phyloP scores from a whole-genome alignment of 2,888 invertebrate species.

The Protonemura montana region DNA sequence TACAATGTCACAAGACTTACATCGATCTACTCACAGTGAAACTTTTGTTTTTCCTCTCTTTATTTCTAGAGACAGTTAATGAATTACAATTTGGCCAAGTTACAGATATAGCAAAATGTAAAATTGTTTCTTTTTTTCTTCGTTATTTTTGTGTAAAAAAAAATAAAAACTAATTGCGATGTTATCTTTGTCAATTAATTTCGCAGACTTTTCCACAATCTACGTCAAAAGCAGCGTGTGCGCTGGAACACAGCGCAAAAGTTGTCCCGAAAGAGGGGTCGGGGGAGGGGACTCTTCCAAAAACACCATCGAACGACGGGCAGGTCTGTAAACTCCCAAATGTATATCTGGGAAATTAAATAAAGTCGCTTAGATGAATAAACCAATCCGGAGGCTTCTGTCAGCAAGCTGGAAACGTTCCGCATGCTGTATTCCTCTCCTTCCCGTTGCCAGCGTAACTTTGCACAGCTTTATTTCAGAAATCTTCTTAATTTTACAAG shows the following conservation, averaged over 20 bases:
- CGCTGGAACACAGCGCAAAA: neutral
- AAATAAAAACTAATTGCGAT: too few relatives aligned
- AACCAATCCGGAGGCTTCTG: neutral
- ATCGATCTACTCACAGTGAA: too few relatives aligned
- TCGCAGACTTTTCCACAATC: too few relatives aligned
- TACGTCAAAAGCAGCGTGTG: neutral
- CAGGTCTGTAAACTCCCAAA: neutral
- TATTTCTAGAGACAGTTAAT: too few relatives aligned
- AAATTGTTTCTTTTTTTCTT: too few relatives aligned
- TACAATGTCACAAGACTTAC: too few relatives aligned
- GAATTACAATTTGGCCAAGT: too few relatives aligned
- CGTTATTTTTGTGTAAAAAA: too few relatives aligned
- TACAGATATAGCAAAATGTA: too few relatives aligned
- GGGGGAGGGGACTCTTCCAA: neutral
- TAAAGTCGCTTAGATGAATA: neutral
- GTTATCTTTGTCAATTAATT: too few relatives aligned
- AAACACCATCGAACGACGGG: neutral
- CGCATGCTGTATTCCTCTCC: neutral
- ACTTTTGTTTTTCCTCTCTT: too few relatives aligned
- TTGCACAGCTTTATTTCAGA: neutral
- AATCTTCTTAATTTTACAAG: slow-evolving; percentile 8
- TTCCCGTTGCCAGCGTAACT: neutral
- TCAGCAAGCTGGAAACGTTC: neutral
- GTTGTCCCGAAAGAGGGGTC: neutral
- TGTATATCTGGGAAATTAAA: neutral